Percentiles rank a stretch among this genome's conserved stretches.
These are phyloP conservation scores for Botia kubotai DNA, from an alignment of 2,797 vertebrate genomes.

Conservation along the genomic window DNA sequence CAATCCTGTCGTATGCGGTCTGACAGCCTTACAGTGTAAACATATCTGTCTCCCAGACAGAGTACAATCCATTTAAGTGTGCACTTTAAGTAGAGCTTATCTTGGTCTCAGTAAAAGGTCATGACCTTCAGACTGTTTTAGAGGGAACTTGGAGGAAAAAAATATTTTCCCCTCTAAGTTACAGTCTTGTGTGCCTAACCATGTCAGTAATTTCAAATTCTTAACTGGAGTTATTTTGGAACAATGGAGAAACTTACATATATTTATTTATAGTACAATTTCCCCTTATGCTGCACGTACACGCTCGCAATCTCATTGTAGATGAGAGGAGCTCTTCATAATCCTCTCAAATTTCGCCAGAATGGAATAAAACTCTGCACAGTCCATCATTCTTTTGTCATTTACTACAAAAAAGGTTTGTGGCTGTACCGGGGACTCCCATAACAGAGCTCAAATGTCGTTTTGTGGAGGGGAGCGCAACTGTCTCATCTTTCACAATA, in stretches of 20 bases:
- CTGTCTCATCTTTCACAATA: slow-evolving; percentile 70
- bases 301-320: slow-evolving; percentile 41
- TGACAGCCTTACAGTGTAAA: neutral
- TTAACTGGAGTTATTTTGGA: neutral
- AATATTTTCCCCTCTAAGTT: neutral
- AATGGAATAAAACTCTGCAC: slow-evolving; percentile 71
- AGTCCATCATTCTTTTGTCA: slow-evolving; percentile 71
- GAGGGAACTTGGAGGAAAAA: too few relatives aligned
- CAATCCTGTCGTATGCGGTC: slow-evolving; percentile 10
- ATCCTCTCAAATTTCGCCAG: slow-evolving; percentile 59
- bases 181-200: neutral
- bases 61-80: slow-evolving; percentile 8
- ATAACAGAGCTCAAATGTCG: slow-evolving; percentile 61
- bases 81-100: slow-evolving; percentile 5
- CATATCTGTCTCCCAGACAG: slow-evolving; percentile 17
- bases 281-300: slow-evolving; percentile 9
- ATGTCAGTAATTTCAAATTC: neutral
- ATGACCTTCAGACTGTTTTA: neutral
- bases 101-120: slow-evolving; percentile 8
- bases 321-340: slow-evolving; percentile 60
- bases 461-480: slow-evolving; percentile 59
- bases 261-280: slow-evolving; percentile 33
- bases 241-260: neutral
- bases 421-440: slow-evolving; percentile 57
- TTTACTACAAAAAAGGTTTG: slow-evolving; percentile 68